These are phyloP conservation scores for Acleris cristana DNA, from an alignment of 2,888 invertebrate species.

Conservation along the genomic window DNA sequence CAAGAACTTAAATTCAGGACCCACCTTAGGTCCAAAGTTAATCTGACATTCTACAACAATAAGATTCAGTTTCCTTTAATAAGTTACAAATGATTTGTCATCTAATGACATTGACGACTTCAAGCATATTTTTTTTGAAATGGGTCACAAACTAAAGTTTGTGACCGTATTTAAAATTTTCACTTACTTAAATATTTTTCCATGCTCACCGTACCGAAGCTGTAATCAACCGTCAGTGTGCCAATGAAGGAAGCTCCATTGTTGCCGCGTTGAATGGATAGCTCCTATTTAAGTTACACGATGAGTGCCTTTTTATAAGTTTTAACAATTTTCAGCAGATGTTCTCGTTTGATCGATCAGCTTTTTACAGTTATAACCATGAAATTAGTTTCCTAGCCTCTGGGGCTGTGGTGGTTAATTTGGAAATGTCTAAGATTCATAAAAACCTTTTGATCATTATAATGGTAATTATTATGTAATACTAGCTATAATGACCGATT, in stretches of 20 bases:
- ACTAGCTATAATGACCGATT: too few relatives aligned
- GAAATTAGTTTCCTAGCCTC: conserved; percentile 66
- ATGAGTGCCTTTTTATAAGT: conserved; percentile 72
- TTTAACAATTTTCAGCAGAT: conserved; percentile 82
- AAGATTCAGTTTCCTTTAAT: too few relatives aligned
- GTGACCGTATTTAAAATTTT: too few relatives aligned
- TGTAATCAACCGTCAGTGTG: conserved; percentile 81
- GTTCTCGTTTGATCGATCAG: conserved; percentile 75
- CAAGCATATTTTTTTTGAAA: too few relatives aligned
- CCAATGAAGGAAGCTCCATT: conserved; percentile 83
- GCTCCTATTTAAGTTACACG: conserved; percentile 79
- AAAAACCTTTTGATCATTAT: conserved; percentile 6
- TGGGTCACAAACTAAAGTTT: too few relatives aligned
- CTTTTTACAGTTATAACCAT: conserved; percentile 70
- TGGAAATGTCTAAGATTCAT: conserved; percentile 4
- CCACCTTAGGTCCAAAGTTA: too few relatives aligned
- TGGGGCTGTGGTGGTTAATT: conserved; percentile 23
- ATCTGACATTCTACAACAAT: too few relatives aligned
- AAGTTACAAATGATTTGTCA: too few relatives aligned
- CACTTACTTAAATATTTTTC: conserved; percentile 37
- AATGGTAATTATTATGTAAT: not conserved
- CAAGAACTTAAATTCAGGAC: too few relatives aligned
- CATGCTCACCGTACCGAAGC: conserved; percentile 62
- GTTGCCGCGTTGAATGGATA: conserved; percentile 81
- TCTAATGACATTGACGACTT: too few relatives aligned